Conservation (phyloP, 2,888 invertebrate species). For the Diarsia mendica region DNA sequence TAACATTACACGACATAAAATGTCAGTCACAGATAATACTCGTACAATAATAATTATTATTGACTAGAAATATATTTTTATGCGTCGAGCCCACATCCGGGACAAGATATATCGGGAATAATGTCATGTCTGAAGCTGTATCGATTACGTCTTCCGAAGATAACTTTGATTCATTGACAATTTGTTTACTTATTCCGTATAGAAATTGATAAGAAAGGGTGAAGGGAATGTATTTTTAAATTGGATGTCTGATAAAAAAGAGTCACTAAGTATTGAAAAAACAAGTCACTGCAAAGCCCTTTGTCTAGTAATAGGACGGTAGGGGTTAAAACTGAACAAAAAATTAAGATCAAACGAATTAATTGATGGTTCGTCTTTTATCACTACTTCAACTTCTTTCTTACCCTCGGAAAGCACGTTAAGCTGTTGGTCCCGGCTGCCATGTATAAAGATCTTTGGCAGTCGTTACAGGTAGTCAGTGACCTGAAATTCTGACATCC, state of each 20-base stretch:
- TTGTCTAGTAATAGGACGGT: no score
- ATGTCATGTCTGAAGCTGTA: background rate
- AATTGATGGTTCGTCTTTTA: no score
- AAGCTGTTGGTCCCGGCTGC: no score
- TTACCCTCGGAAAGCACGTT: no score
- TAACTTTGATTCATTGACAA: conserved; percentile 22
- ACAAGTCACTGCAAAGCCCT: no score
- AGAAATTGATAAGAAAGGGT: conserved; percentile 12
- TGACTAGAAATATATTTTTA: background rate
- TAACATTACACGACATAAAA: background rate
- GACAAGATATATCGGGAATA: background rate
- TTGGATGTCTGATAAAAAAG: background rate
- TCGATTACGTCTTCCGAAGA: conserved; percentile 21
- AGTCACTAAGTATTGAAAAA: no score
- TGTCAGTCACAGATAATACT: conserved; percentile 6
- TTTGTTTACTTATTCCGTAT: conserved; percentile 35
- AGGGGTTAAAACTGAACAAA: no score
- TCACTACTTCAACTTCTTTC: no score
- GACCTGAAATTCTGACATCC: no score
- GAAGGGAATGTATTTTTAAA: background rate
- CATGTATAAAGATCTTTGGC: no score
- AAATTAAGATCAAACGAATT: no score
- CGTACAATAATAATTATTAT: background rate
- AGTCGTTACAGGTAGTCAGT: no score
- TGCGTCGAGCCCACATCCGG: background rate